phyloP scores from a whole-genome alignment of 2,113 vertebrate species.

The Megaptera novaeangliae region DNA sequence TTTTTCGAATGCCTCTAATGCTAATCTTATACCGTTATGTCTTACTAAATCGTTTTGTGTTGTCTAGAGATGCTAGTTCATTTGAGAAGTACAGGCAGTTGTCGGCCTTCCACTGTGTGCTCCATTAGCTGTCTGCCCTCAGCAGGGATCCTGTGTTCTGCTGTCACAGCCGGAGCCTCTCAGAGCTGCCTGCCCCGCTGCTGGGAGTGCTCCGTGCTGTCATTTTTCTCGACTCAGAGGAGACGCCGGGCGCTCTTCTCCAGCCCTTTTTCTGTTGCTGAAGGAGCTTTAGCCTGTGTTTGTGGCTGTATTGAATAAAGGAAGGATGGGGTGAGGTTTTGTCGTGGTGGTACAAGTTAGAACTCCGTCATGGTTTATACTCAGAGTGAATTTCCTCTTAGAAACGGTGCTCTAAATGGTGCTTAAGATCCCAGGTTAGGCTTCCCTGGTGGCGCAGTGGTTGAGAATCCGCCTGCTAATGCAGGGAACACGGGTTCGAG shows the following conservation, averaged over 20 bases:
- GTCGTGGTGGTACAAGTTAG: neutral
- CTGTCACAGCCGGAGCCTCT: neutral
- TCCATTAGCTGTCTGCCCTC: neutral
- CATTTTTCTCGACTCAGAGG: neutral
- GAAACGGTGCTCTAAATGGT: neutral
- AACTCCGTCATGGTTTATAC: neutral
- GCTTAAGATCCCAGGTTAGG: neutral
- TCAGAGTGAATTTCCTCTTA: neutral
- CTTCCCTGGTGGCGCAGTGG: too few relatives aligned
- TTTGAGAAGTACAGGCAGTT: neutral
- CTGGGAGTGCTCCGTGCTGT: neutral
- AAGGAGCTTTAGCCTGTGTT: neutral
- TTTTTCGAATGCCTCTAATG: neutral
- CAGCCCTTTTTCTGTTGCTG: neutral
- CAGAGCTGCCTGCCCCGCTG: neutral
- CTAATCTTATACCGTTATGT: fast-evolving
- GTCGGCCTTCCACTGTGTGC: neutral
- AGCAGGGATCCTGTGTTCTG: neutral
- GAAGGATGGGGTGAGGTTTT: neutral
- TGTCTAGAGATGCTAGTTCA: neutral
- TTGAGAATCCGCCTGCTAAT: too few relatives aligned
- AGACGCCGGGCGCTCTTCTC: neutral
- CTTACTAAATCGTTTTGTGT: neutral
- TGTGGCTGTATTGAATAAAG: neutral
- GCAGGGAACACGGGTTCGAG: too few relatives aligned